Percentiles rank a stretch among this genome's conserved stretches.
Evolutionary conservation across 2,888 invertebrate genomes (phyloP).

Genomic region (Catocala fraxini): DNA sequence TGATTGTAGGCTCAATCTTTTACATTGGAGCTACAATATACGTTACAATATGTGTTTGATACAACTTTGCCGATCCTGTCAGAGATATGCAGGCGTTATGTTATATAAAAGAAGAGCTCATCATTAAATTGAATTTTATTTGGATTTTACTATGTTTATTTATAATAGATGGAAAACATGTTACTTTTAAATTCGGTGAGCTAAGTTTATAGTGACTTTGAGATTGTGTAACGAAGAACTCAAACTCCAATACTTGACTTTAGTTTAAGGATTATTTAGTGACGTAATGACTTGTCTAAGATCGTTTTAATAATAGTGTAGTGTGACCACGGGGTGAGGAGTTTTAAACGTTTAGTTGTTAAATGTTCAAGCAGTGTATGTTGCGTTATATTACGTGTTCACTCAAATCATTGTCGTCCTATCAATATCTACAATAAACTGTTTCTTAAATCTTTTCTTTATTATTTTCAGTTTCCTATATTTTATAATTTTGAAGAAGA

Average conservation of each 20-base stretch:
- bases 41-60: too few species aligned
- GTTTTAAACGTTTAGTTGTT: conserved; percentile 27
- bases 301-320: conserved; percentile 28
- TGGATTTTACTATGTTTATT: too few species aligned
- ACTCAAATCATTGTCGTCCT: conserved; percentile 46
- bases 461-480: neutral
- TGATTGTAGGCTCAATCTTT: too few species aligned
- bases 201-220: conserved; percentile 18
- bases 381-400: conserved; percentile 44
- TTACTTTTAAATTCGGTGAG: neutral
- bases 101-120: too few species aligned
- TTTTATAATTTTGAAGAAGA: too few species aligned
- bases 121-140: too few species aligned
- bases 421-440: conserved; percentile 44
- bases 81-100: too few species aligned
- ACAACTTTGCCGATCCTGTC: too few species aligned
- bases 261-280: conserved; percentile 29
- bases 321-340: conserved; percentile 10
- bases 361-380: conserved; percentile 31
- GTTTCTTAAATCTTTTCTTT: conserved; percentile 17
- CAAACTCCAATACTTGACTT: conserved; percentile 16
- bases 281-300: conserved; percentile 26
- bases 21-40: too few species aligned
- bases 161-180: neutral
- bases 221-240: conserved; percentile 5